Evolutionary conservation across 2,797 vertebrate species (phyloP).

Genomic region (Adrianichthys oophorus): DNA sequence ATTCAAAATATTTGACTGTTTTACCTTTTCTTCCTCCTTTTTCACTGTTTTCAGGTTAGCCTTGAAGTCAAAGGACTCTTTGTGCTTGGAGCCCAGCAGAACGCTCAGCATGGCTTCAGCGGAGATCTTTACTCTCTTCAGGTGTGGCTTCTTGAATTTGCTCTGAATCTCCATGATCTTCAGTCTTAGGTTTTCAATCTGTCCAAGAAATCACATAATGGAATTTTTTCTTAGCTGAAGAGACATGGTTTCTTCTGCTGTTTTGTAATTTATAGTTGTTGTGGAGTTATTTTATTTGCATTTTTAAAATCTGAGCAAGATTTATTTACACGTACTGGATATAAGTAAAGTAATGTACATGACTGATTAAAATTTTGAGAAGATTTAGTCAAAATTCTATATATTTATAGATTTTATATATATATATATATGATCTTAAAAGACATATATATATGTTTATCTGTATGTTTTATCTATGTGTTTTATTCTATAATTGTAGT

Average conservation of each 20-base stretch:
- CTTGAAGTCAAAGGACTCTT: constrained; percentile 79
- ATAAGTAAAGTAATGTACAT: no score
- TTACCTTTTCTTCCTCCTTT: constrained; percentile 82
- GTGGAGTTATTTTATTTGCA: no score
- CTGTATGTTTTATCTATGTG: no score
- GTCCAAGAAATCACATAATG: background rate
- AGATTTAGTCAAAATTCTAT: no score
- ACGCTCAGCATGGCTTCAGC: constrained; percentile 81
- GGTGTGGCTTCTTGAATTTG: constrained; percentile 77
- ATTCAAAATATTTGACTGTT: background rate
- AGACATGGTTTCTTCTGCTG: background rate
- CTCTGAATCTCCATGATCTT: constrained; percentile 77
- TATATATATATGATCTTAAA: no score
- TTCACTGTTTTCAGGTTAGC: constrained; percentile 81
- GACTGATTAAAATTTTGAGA: no score
- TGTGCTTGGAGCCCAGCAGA: constrained; percentile 73
- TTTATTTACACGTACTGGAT: no score
- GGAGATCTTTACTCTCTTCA: constrained; percentile 78
- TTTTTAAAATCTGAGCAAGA: no score
- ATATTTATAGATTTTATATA: no score
- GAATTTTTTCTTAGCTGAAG: background rate
- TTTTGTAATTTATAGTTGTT: no score
- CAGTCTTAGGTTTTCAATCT: constrained; percentile 65
- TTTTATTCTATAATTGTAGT: no score
- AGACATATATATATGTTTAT: no score